phyloP scores from a whole-genome alignment of 64 coral and sea anemone species.

The Stichodactyla helianthus region DNA sequence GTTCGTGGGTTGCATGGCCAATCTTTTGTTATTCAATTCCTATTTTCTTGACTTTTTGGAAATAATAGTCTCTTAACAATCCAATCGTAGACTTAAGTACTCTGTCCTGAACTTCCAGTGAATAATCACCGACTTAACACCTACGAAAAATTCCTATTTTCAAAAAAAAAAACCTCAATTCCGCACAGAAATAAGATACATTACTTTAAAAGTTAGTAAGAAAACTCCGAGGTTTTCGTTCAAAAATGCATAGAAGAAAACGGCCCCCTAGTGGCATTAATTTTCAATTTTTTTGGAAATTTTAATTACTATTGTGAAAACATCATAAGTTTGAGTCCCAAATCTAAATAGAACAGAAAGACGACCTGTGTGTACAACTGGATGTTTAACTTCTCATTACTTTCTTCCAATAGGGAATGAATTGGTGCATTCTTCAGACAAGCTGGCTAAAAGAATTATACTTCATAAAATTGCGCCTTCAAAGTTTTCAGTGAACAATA shows the following conservation, averaged over 20 bases:
- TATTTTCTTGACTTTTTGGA: background rate
- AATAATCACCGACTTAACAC: too few relatives aligned
- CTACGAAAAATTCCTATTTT: background rate
- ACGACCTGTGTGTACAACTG: background rate
- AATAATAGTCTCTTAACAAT: background rate
- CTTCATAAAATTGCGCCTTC: background rate
- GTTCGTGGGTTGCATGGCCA: background rate
- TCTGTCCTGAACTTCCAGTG: too few relatives aligned
- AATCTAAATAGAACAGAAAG: background rate
- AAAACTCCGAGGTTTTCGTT: background rate
- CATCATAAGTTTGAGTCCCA: background rate
- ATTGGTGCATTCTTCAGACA: background rate
- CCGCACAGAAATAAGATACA: background rate
- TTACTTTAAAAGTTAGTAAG: background rate
- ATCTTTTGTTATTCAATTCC: background rate
- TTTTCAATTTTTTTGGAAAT: background rate
- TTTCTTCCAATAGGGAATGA: background rate
- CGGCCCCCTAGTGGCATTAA: background rate
- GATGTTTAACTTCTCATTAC: background rate
- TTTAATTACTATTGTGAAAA: background rate
- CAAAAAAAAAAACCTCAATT: background rate
- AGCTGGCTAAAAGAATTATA: background rate
- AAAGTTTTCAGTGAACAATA: too few relatives aligned
- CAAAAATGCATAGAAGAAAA: background rate
- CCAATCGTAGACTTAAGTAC: too few relatives aligned